Evolutionary conservation across 2,797 vertebrate species (phyloP), one percentile per base, ranked within the genome.

Genomic region (Spinus pinus): DNA sequence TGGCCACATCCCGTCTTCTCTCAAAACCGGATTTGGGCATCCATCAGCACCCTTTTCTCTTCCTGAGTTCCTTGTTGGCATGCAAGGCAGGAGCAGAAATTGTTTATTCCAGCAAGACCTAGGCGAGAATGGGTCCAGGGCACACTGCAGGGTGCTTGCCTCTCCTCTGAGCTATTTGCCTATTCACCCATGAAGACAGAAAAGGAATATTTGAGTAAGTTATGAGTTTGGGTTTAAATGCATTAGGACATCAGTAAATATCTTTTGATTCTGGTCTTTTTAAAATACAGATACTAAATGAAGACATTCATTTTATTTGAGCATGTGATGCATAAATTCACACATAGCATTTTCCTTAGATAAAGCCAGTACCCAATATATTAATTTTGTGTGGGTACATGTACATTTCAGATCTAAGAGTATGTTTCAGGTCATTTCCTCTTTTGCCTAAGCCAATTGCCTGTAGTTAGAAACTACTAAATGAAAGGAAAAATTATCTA

Each of bases 361-460:
- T 71, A 57, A 79, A 72, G 28, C 37, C 10, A 57, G 12, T 50
- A 61, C 23, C 8, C 9, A 56, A 0, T 69, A 54, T 74, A 92
- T 65, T 65, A 86, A 23, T 84, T 83, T 78, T 79, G 8, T 72
- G 12, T 60, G 28, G n/a, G 13, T 81, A 42, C 41, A 46, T 78
- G 17, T 94, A 70, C 33, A 31, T 66, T 70, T 49, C 33, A 73
- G 25, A 65, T 73, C 44, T 94, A 79, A 89, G 57, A 85, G 80
- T 88, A 62, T 73, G 16, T 92, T 94, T 95, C 71, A 78, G 60
- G 92, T 91, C n/a, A 74, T 91, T 88, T 93, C 65, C 30, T 85
- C 57, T 93, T 83, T 85, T 90, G 75, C 79, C 78, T 72, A 95
- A 91, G 39, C 72, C 61, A 81, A 4, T 74, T 86, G 71, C 66